Percentiles rank a stretch among this genome's conserved stretches.
Conservation (phyloP, 1,140 invertebrate species). For the Venturia canescens region DNA sequence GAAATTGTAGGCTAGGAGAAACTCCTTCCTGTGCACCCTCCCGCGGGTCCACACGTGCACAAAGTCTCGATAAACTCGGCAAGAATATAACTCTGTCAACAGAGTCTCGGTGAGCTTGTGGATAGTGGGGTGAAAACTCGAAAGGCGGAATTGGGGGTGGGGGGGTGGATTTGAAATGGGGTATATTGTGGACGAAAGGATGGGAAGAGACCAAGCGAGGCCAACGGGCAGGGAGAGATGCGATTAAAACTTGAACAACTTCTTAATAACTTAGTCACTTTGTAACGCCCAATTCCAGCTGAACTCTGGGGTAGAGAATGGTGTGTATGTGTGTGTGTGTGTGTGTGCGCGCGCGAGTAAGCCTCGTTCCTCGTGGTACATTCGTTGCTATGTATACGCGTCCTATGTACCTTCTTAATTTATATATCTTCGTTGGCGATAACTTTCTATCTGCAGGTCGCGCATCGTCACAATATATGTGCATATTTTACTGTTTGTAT, state of each 20-base stretch:
- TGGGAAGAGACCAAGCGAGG: constrained; percentile 5
- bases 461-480: constrained; percentile 16
- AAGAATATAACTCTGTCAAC: constrained; percentile 50
- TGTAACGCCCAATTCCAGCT: constrained; percentile 62
- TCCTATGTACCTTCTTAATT: background rate
- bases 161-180: background rate
- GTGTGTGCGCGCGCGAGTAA: no score
- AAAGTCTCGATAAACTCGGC: constrained; percentile 38
- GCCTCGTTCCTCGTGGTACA: constrained; percentile 5
- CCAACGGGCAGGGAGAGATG: constrained; percentile 51
- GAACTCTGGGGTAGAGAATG: constrained; percentile 55
- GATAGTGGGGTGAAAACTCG: constrained; percentile 19
- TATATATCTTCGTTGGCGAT: constrained; percentile 2
- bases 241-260: constrained; percentile 70
- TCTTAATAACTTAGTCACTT: constrained; percentile 67
- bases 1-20: background rate
- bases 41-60: constrained; percentile 33
- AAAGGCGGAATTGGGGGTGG: constrained; percentile 28
- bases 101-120: constrained; percentile 17
- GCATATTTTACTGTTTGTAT: no score
- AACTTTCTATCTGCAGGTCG: constrained; percentile 33
- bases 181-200: background rate
- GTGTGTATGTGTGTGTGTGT: no score
- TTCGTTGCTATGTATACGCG: constrained; percentile 26
- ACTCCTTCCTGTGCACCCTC: background rate